Evolutionary conservation across 2,797 vertebrate species (phyloP).

Genomic region (Microtus californicus): DNA sequence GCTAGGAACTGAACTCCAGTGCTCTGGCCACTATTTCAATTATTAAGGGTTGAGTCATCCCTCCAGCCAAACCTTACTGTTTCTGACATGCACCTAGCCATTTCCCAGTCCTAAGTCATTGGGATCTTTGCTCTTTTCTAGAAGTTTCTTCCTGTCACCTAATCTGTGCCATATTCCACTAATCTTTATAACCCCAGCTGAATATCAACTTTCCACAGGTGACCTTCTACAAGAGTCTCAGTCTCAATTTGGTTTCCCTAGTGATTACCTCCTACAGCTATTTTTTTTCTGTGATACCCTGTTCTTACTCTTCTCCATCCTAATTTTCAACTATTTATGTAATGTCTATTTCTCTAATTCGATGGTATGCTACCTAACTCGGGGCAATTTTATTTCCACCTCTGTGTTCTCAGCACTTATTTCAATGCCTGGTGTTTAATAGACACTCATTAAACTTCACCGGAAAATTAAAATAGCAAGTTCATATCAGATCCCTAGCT

Average conservation of each 20-base stretch:
- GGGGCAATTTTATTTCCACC: conserved; percentile 18
- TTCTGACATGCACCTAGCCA: not conserved
- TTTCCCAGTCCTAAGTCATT: not conserved
- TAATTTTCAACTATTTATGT: not conserved
- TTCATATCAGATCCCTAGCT: conserved; percentile 35
- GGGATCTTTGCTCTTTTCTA: not conserved
- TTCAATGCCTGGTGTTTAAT: conserved; percentile 55
- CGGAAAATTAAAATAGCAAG: conserved; percentile 69
- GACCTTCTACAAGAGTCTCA: not conserved
- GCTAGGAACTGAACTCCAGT: not conserved
- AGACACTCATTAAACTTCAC: conserved; percentile 56
- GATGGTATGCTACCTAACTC: not conserved
- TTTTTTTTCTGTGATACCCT: not conserved
- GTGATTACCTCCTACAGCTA: not conserved
- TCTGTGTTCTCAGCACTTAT: conserved; percentile 30
- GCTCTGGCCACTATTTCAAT: not conserved
- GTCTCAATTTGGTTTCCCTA: conserved; percentile 6
- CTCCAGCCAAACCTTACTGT: not conserved
- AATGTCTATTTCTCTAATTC: conserved; percentile 23
- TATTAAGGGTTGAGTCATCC: not conserved
- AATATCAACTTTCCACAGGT: not conserved
- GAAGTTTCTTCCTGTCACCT: not conserved
- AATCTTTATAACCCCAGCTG: not conserved
- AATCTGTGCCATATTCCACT: not conserved
- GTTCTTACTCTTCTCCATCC: conserved; percentile 40